Evolutionary conservation across 2,888 invertebrate species (phyloP).

Genomic region (Campopleginae sp.): DNA sequence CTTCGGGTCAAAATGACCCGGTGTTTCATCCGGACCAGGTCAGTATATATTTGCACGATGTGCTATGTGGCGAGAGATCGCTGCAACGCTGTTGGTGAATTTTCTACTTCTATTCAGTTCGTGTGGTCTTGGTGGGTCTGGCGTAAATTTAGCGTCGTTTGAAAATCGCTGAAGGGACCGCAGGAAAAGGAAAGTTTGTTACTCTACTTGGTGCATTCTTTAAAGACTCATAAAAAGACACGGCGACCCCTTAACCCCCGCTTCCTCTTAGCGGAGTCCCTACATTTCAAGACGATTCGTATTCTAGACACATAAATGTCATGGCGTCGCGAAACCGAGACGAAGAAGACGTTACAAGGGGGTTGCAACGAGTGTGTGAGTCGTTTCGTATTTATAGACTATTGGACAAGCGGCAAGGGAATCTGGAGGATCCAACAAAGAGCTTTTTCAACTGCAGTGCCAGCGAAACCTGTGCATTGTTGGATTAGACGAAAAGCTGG

Average conservation of each 20-base stretch:
- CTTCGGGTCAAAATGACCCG: neutral
- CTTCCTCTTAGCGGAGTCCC: constrained; percentile 31
- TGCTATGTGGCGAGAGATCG: neutral
- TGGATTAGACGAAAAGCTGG: neutral
- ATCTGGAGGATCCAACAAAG: constrained; percentile 24
- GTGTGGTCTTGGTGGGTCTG: constrained; percentile 60
- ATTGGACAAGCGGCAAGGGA: constrained; percentile 66
- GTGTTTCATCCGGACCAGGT: too few species aligned
- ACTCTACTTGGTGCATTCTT: constrained; percentile 72
- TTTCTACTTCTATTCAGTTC: constrained; percentile 66
- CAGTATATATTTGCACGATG: neutral
- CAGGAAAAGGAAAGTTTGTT: constrained; percentile 70
- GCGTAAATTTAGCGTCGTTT: constrained; percentile 75
- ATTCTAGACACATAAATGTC: constrained; percentile 29
- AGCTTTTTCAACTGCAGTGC: constrained; percentile 14
- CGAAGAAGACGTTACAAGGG: constrained; percentile 46
- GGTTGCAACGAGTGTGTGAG: constrained; percentile 72
- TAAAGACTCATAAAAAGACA: constrained; percentile 57
- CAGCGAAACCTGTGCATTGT: neutral
- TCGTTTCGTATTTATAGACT: constrained; percentile 76
- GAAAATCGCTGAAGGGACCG: constrained; percentile 37
- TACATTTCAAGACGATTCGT: constrained; percentile 38
- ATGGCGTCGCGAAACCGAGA: constrained; percentile 39
- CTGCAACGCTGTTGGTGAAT: constrained; percentile 24
- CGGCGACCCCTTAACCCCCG: neutral